phyloP scores from a whole-genome alignment of 2,888 invertebrate genomes.

The Myathropa florea region DNA sequence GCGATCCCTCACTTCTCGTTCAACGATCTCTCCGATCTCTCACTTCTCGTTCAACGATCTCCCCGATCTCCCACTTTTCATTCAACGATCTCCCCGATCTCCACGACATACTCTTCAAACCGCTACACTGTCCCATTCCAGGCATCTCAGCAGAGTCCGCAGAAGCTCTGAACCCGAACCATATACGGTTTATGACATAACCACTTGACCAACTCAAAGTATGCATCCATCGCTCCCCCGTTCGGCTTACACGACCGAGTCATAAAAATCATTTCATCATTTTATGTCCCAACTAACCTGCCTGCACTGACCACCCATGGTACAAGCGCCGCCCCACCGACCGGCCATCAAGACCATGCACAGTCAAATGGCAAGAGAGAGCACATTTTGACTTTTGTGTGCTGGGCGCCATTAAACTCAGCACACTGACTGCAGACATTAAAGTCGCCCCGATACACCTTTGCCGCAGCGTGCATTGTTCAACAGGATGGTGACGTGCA shows the following conservation, averaged over 20 bases:
- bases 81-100: no score
- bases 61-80: no score
- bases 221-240: not conserved
- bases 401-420: constrained; percentile 18
- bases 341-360: constrained; percentile 26
- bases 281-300: constrained; percentile 29
- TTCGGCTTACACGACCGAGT: not conserved
- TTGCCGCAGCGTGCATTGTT: constrained; percentile 6
- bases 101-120: not conserved
- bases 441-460: constrained; percentile 13
- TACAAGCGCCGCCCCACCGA: not conserved
- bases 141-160: not conserved
- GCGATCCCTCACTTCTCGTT: no score
- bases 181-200: not conserved
- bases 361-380: constrained; percentile 21
- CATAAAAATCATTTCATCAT: constrained; percentile 9
- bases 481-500: constrained; percentile 59
- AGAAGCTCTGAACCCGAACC: not conserved
- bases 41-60: no score
- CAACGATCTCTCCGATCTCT: no score
- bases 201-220: not conserved
- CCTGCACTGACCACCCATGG: constrained; percentile 22
- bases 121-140: not conserved
- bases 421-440: constrained; percentile 12
- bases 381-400: constrained; percentile 48